Percentiles rank a stretch among this genome's conserved stretches.
Conservation (phyloP, 2,888 invertebrate genomes). For the Morinoia aosen region DNA sequence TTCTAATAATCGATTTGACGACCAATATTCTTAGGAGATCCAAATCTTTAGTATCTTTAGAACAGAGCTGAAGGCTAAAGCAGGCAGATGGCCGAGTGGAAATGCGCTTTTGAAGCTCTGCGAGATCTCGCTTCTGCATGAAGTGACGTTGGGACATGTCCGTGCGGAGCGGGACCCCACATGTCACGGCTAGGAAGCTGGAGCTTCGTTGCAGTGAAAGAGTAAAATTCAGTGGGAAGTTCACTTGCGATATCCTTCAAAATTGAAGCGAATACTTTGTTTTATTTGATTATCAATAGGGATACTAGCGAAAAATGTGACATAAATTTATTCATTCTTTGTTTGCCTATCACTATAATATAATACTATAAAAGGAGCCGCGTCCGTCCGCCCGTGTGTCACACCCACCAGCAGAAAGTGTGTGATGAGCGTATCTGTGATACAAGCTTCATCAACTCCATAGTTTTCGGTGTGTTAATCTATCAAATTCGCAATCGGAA, state of each 20-base stretch:
- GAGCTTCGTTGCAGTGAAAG: not conserved
- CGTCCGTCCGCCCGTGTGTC: too few relatives aligned
- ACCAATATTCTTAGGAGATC: not conserved
- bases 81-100: not conserved
- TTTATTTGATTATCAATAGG: too few relatives aligned
- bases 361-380: too few relatives aligned
- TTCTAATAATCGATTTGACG: not conserved
- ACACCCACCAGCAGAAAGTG: too few relatives aligned
- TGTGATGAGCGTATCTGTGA: too few relatives aligned
- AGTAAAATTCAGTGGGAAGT: not conserved
- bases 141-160: not conserved
- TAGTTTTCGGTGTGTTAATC: too few relatives aligned
- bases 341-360: too few relatives aligned
- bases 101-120: not conserved
- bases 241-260: not conserved
- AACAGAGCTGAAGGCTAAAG: not conserved
- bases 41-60: not conserved
- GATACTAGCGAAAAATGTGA: too few relatives aligned
- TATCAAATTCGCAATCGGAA: too few relatives aligned
- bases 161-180: not conserved
- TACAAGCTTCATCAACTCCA: too few relatives aligned
- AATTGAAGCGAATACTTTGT: not conserved
- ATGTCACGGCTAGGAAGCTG: not conserved
- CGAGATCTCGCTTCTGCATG: not conserved
- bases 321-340: too few relatives aligned